These are phyloP conservation scores for Aphyosemion australe DNA, from an alignment of 2,113 vertebrate species.

Conservation along the genomic window DNA sequence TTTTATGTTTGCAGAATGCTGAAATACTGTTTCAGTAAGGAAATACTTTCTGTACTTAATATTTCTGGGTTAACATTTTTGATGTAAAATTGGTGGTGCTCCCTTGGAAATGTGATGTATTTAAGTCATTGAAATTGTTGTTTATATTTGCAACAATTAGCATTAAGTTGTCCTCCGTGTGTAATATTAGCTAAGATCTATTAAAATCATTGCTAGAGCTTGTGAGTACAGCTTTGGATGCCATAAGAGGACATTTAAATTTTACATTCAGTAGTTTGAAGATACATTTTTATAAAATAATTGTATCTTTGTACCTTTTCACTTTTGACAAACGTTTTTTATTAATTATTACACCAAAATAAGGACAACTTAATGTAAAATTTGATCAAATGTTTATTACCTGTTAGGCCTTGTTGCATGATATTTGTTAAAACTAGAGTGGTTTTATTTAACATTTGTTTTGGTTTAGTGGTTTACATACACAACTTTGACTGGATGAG, in stretches of 20 bases:
- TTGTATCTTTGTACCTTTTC: too few relatives aligned
- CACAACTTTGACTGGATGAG: conserved; percentile 55
- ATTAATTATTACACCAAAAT: conserved; percentile 24
- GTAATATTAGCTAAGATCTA: conserved; percentile 28
- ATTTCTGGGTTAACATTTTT: neutral
- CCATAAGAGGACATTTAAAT: neutral
- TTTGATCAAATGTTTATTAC: conserved; percentile 65
- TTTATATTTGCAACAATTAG: conserved; percentile 70
- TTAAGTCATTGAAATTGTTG: conserved; percentile 67
- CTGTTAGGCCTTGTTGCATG: conserved; percentile 68
- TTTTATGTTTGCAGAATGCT: neutral
- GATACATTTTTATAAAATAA: neutral
- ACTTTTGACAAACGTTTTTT: too few relatives aligned
- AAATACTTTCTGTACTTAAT: neutral
- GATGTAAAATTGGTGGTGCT: conserved; percentile 67
- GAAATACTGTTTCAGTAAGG: neutral
- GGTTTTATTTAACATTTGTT: conserved; percentile 74
- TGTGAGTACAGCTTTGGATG: neutral
- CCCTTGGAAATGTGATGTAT: conserved; percentile 72
- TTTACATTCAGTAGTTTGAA: neutral
- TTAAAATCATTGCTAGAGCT: neutral
- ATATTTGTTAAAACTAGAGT: conserved; percentile 69
- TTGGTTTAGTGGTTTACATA: conserved; percentile 72
- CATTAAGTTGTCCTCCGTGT: conserved; percentile 70
- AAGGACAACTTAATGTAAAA: conserved; percentile 72